These are phyloP conservation scores for Cyclina sinensis DNA, from an alignment of 1,140 invertebrate genomes.

Conservation along the genomic window DNA sequence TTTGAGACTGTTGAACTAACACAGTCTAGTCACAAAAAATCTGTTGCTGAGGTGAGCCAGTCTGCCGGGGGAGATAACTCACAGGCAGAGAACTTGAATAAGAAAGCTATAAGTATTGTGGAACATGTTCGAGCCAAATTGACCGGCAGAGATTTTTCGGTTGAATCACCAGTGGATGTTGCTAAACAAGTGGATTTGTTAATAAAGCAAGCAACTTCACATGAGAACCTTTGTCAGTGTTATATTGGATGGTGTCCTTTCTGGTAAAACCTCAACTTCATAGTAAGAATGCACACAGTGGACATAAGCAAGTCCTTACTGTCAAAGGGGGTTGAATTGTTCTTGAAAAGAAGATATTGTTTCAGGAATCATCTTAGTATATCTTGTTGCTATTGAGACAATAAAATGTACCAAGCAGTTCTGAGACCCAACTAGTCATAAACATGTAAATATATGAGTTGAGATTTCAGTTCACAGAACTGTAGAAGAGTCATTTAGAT, in stretches of 20 bases:
- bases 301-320: too few species aligned
- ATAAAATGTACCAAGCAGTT: too few species aligned
- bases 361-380: too few species aligned
- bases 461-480: too few species aligned
- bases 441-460: too few species aligned
- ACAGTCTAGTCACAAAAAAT: conserved; percentile 77
- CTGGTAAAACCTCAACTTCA: too few species aligned
- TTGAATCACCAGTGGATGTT: conserved; percentile 93
- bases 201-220: conserved; percentile 98
- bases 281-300: too few species aligned
- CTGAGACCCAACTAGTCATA: too few species aligned
- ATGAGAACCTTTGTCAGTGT: conserved; percentile 99
- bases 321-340: too few species aligned
- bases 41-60: conserved; percentile 66
- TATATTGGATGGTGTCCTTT: conserved; percentile 97
- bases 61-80: conserved; percentile 75
- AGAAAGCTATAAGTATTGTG: conserved; percentile 96
- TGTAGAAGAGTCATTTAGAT: too few species aligned
- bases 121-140: conserved; percentile 97
- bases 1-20: conserved; percentile 79
- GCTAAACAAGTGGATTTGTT: conserved; percentile 97
- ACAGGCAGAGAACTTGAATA: conserved; percentile 93
- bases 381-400: too few species aligned
- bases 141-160: conserved; percentile 92
- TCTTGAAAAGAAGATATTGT: too few species aligned